phyloP scores from a whole-genome alignment of 2,888 invertebrate species.

The Gymnosoma rotundatum region DNA sequence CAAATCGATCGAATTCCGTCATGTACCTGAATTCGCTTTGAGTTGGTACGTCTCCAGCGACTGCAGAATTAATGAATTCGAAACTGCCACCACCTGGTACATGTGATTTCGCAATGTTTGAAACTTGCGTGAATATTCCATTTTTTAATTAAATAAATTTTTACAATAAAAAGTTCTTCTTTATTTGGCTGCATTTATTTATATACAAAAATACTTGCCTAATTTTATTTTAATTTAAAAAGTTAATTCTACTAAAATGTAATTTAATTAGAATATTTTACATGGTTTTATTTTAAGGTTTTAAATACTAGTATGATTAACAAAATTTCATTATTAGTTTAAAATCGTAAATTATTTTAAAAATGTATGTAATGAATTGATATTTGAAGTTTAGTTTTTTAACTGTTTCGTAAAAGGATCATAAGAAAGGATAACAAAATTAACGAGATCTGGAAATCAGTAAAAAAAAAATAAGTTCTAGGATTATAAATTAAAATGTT shows the following conservation, averaged over 20 bases:
- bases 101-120: too few relatives aligned
- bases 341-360: background rate
- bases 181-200: conserved; percentile 32
- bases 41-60: too few relatives aligned
- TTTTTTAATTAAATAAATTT: background rate
- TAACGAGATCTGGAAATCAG: conserved; percentile 46
- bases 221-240: conserved; percentile 33
- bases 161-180: conserved; percentile 1
- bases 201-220: conserved; percentile 56
- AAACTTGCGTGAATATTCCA: too few relatives aligned
- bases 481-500: conserved; percentile 31
- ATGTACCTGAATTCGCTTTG: too few relatives aligned
- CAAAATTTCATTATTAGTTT: conserved; percentile 5
- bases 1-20: too few relatives aligned
- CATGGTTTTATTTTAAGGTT: background rate
- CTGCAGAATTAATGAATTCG: too few relatives aligned
- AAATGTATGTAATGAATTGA: conserved; percentile 6
- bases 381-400: background rate
- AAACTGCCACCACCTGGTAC: too few relatives aligned
- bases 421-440: conserved; percentile 9
- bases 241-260: conserved; percentile 35
- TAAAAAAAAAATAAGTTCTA: conserved; percentile 26
- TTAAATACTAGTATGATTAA: background rate
- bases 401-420: background rate
- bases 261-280: conserved; percentile 35